These are phyloP conservation scores for Rotaria macrura DNA, from an alignment of 2,888 invertebrate genomes.

Conservation along the genomic window DNA sequence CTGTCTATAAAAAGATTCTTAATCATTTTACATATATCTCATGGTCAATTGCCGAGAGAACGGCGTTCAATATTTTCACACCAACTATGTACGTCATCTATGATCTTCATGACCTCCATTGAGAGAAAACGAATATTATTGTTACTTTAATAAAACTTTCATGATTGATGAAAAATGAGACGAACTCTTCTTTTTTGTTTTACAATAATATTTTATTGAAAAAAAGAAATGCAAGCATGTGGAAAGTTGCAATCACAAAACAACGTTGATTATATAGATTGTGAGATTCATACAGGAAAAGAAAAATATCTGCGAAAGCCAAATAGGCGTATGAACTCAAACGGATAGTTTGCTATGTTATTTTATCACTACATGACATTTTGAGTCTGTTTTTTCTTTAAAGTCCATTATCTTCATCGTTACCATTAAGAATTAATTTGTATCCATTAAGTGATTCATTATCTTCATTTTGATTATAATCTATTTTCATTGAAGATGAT, in stretches of 20 bases:
- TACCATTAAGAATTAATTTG: background rate
- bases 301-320: too few relatives aligned
- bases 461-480: background rate
- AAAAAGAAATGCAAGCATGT: background rate
- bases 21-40: too few relatives aligned
- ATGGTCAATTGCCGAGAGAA: too few relatives aligned
- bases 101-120: too few relatives aligned
- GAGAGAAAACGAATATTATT: too few relatives aligned
- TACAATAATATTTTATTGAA: background rate
- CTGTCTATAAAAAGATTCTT: too few relatives aligned
- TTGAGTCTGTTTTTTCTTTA: background rate
- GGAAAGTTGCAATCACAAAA: background rate
- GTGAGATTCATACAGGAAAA: background rate
- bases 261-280: background rate
- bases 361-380: too few relatives aligned
- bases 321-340: background rate
- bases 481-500: background rate
- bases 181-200: too few relatives aligned
- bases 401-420: background rate
- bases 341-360: background rate
- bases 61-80: too few relatives aligned
- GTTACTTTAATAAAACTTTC: too few relatives aligned
- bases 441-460: background rate
- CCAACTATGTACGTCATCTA: too few relatives aligned
- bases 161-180: too few relatives aligned